Evolutionary conservation across 2,113 vertebrate genomes (phyloP).

Genomic region (Callipepla californica): DNA sequence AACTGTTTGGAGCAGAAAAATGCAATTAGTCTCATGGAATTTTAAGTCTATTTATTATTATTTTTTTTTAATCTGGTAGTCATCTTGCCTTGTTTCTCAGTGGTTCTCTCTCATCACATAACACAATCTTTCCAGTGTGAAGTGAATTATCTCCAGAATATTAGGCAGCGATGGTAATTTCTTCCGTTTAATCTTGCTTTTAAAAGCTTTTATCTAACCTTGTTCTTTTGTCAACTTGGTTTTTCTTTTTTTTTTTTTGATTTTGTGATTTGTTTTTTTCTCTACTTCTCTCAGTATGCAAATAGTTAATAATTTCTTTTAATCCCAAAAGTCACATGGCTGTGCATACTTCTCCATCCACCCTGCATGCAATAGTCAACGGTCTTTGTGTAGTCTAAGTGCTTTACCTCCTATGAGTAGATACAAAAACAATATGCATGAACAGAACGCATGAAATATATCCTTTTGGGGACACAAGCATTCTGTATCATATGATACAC

Average conservation of each 20-base stretch:
- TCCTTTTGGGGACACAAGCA: rapidly evolving
- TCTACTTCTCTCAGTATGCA: not conserved
- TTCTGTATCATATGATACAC: too few species aligned
- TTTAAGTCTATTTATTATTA: not conserved
- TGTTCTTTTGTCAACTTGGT: not conserved
- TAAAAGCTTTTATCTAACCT: not conserved
- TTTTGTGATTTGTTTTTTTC: not conserved
- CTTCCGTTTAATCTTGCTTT: not conserved
- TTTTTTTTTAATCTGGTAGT: not conserved
- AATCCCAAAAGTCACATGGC: not conserved
- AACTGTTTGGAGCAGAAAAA: not conserved
- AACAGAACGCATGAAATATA: not conserved
- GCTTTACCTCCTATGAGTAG: not conserved
- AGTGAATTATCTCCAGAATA: not conserved
- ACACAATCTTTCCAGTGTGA: not conserved
- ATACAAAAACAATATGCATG: not conserved
- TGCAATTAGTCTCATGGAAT: not conserved
- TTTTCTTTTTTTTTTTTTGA: not conserved
- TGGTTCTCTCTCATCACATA: not conserved
- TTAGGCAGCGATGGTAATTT: not conserved
- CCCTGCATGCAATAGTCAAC: not conserved
- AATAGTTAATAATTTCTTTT: not conserved
- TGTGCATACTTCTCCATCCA: not conserved
- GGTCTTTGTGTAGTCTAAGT: not conserved
- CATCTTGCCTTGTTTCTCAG: not conserved